These are phyloP conservation scores for Lepilemur ruficaudatus DNA, from an alignment of 2,797 vertebrate species.

Conservation along the genomic window DNA sequence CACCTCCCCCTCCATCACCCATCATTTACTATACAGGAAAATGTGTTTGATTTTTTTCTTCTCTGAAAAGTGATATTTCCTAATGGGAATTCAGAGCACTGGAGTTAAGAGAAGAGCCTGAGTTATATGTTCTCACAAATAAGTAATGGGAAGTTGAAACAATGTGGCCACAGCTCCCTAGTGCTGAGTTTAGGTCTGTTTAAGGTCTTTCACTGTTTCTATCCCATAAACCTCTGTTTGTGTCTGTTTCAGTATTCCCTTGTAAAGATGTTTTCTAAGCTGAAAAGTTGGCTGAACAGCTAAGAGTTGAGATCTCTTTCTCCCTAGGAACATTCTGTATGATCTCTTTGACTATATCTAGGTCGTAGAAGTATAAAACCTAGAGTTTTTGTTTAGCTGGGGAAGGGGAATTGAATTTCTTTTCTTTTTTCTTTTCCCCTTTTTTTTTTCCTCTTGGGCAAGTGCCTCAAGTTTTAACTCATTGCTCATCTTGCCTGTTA, in stretches of 20 bases:
- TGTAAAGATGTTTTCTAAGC: slow-evolving; percentile 48
- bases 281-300: slow-evolving; percentile 34
- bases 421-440: not conserved
- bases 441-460: not conserved
- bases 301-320: slow-evolving; percentile 52
- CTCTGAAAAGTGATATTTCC: slow-evolving; percentile 73
- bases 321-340: slow-evolving; percentile 41
- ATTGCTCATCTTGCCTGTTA: not conserved
- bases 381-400: slow-evolving; percentile 51
- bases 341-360: slow-evolving; percentile 69
- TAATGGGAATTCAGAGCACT: slow-evolving; percentile 71
- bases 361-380: slow-evolving; percentile 29
- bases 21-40: slow-evolving; percentile 43
- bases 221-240: slow-evolving; percentile 54
- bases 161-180: not conserved
- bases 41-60: slow-evolving; percentile 64
- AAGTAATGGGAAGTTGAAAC: slow-evolving; percentile 46
- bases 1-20: not conserved
- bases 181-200: not conserved
- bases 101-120: slow-evolving; percentile 52
- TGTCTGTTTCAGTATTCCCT: slow-evolving; percentile 51
- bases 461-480: slow-evolving; percentile 45
- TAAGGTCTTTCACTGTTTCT: slow-evolving; percentile 35
- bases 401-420: slow-evolving; percentile 13
- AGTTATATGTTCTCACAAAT: slow-evolving; percentile 60